Conservation (phyloP, 2,888 invertebrate genomes). For the Fissipunctia ypsillon region DNA sequence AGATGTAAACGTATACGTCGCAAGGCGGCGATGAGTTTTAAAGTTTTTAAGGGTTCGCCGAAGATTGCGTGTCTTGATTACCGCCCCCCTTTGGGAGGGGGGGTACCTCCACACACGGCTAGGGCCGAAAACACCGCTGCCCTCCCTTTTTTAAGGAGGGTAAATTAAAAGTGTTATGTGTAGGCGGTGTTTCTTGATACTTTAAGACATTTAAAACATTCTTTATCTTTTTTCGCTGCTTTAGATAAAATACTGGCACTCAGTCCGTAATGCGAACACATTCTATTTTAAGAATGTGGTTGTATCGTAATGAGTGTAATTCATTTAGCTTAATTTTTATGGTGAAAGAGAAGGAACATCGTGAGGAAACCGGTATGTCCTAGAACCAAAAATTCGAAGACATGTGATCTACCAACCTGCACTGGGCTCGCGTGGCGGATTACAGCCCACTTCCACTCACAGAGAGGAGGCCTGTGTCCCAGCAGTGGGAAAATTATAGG, state of each 20-base stretch:
- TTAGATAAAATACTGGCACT: constrained; percentile 33
- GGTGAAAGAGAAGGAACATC: no score
- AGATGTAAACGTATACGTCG: constrained; percentile 67
- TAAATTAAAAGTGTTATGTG: constrained; percentile 89
- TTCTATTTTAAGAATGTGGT: constrained; percentile 39
- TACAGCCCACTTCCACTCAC: no score
- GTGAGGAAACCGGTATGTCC: no score
- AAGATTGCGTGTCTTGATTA: constrained; percentile 92
- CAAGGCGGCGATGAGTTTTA: constrained; percentile 90
- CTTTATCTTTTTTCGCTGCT: constrained; percentile 56
- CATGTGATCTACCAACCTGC: no score
- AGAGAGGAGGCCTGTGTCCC: no score
- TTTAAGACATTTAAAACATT: constrained; percentile 81
- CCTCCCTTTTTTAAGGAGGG: constrained; percentile 90
- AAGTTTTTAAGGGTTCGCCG: constrained; percentile 92
- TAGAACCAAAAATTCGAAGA: no score
- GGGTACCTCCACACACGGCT: constrained; percentile 81
- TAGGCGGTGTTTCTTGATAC: constrained; percentile 78
- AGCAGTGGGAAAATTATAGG: no score
- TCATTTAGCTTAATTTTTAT: no score
- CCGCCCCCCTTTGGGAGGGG: constrained; percentile 78
- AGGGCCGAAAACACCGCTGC: constrained; percentile 84
- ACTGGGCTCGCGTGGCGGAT: no score
- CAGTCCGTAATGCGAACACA: constrained; percentile 36
- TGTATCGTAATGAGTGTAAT: constrained; percentile 23